Percentiles rank a stretch among this genome's conserved stretches.
phyloP scores from a whole-genome alignment of 2,113 vertebrate genomes.

The Ptyas mucosa region DNA sequence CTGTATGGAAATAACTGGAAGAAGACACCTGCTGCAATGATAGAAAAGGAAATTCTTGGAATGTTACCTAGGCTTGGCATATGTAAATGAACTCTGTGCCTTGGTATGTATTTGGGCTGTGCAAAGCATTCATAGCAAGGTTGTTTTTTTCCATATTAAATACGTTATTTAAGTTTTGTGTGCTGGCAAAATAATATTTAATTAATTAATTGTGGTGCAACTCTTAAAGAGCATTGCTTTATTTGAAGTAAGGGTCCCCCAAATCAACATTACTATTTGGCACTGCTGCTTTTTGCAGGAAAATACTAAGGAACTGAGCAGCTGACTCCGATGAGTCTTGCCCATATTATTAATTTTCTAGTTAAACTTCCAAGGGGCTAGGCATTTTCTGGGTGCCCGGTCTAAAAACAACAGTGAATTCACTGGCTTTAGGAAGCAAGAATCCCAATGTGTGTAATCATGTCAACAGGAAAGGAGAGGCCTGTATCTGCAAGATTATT shows the following conservation, averaged over 20 bases:
- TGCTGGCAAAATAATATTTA: neutral
- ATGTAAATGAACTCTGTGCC: constrained; percentile 7
- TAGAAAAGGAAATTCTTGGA: neutral
- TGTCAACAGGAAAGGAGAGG: neutral
- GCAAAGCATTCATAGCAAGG: neutral
- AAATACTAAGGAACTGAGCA: neutral
- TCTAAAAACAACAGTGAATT: neutral
- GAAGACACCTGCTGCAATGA: constrained; percentile 10
- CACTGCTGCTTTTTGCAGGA: neutral
- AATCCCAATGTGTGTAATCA: neutral
- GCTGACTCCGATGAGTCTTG: neutral
- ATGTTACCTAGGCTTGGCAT: neutral
- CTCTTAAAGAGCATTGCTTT: neutral
- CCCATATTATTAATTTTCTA: neutral
- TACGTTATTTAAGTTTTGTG: neutral
- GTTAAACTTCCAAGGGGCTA: neutral
- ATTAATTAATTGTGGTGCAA: neutral
- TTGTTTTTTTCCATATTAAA: neutral
- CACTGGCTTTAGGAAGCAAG: neutral
- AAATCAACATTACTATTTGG: neutral
- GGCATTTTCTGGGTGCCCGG: neutral
- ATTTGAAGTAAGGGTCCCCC: neutral
- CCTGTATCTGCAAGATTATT: neutral
- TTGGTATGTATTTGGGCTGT: neutral
- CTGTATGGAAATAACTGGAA: neutral